Percentiles rank a stretch among this genome's conserved stretches.
Evolutionary conservation across 2,113 vertebrate genomes (phyloP).

Genomic region (Atlantisia rogersi): DNA sequence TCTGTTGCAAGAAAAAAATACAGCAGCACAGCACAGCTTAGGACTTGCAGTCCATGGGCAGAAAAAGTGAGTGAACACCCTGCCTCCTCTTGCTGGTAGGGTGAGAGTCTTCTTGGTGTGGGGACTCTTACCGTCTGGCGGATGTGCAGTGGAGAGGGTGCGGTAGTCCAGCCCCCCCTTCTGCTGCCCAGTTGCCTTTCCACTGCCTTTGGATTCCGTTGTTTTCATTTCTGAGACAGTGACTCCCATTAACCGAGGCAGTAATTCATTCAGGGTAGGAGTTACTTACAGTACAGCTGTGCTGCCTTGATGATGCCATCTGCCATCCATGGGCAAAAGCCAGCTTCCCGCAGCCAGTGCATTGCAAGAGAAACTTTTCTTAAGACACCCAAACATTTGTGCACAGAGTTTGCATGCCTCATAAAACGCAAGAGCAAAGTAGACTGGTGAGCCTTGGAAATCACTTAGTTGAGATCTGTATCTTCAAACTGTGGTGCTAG

Average conservation of each 20-base stretch:
- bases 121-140: background rate
- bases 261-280: conserved; percentile 12
- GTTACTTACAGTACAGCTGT: conserved; percentile 56
- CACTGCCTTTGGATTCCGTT: background rate
- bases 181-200: background rate
- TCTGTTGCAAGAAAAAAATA: background rate
- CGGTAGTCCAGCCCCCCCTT: background rate
- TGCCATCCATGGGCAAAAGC: conserved; percentile 20
- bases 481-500: background rate
- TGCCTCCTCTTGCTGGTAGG: background rate
- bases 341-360: background rate
- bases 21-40: background rate
- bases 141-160: background rate
- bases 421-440: background rate
- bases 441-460: background rate
- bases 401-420: background rate
- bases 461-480: background rate
- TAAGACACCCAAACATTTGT: background rate
- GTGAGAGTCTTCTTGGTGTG: background rate
- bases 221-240: background rate
- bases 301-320: conserved; percentile 52
- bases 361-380: background rate
- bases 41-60: background rate
- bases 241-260: background rate
- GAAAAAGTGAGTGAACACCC: background rate